Base-by-base conservation (phyloP, 2,113 vertebrate genomes). In the Anas platyrhynchos region DNA sequence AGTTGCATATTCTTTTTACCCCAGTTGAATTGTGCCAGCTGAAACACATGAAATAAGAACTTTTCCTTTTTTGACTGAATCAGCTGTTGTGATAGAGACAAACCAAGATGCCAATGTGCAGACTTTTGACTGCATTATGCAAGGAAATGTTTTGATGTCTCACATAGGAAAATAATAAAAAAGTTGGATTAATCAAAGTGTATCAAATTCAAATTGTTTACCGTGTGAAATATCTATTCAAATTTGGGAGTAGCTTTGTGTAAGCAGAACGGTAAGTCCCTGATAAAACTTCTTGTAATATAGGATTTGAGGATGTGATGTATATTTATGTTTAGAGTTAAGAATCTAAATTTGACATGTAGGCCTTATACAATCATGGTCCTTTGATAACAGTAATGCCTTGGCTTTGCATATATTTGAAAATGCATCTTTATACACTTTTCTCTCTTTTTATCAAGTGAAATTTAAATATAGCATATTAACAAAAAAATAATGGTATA, bases 31-130 rank as follows among this genome's bases (percentile, higher is more conserved):
- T 80, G 31, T 74, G n/a, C 13, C 71, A 75, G 43, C 11, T 61
- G 81, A 82, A 94, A 94, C 48, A 65, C 44, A 11, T 25, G 15
- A 78, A 68, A 65, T 36, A 55, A 3, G 23, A 3, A 55, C 22
- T 34, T 25, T 82, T 66, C 23, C 7, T 58, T 90, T 90, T 93
- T 71, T 78, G 14, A 61, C 32, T 36, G 38, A 78, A 58, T 48
- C 38, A 17, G 16, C n/a, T 80, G 38, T 54, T 9, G 3, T 27
- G 26, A 15, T 32, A 61, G 61, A 77, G 36, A 25, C 25, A 11
- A 72, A 69, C 4, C 0, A 0, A 21, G 23, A 29, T 79, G 26
- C 32, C 0, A 0, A 0, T 32, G 25, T 72, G 32, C 32, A 87
- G 41, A 81, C 62, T 89, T 75, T 65, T 87, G 16, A 26, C 63